A percentile compares a stretch with the other conserved stretches of the same genome.
Evolutionary conservation across 2,888 invertebrate species (phyloP).

Genomic region (Lutraria lutraria): DNA sequence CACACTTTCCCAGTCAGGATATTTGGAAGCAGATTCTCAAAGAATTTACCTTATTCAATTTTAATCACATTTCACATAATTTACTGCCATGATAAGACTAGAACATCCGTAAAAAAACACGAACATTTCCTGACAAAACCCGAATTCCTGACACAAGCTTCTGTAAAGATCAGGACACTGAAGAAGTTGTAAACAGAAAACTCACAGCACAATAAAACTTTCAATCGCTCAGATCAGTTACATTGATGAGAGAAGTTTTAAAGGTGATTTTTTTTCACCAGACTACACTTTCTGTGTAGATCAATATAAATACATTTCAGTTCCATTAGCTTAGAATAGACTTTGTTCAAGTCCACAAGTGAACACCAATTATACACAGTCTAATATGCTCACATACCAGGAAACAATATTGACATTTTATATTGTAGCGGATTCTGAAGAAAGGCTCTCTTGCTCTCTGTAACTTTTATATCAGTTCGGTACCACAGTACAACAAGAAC

Average conservation of each 20-base stretch:
- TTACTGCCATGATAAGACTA: not conserved
- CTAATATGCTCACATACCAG: not conserved
- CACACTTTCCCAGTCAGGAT: not conserved
- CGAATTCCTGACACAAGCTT: not conserved
- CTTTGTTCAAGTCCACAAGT: conserved; percentile 16
- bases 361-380: conserved; percentile 16
- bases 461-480: not conserved
- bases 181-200: not conserved
- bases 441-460: too few relatives aligned
- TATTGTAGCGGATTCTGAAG: not conserved
- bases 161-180: not conserved
- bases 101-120: not conserved
- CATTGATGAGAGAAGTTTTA: not conserved
- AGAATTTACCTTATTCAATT: not conserved
- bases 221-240: not conserved
- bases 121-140: not conserved
- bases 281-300: not conserved
- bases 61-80: not conserved
- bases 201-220: not conserved
- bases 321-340: conserved; percentile 38
- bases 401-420: not conserved
- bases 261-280: not conserved
- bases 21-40: not conserved
- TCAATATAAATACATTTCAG: conserved; percentile 46
- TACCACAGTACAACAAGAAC: not conserved